Base-by-base conservation (phyloP, 1,140 invertebrate species). In the Drosophila asahinai region DNA sequence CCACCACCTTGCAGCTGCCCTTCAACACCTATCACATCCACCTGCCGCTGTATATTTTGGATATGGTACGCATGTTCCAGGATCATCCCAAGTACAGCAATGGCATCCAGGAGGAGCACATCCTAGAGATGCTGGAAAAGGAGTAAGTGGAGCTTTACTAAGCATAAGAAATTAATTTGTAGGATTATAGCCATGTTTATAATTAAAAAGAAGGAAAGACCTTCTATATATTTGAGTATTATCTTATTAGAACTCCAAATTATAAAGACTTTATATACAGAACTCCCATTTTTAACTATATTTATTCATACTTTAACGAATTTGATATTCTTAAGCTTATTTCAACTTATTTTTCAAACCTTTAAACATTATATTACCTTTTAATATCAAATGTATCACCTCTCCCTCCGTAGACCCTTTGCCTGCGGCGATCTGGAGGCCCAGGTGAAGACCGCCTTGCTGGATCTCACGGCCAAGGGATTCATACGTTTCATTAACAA, bases 61-160 rank as follows among this genome's bases (percentile, higher is more conserved):
- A 93, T 45, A 81, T 90, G 76, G 80, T 93, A 30, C 84, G 92
- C 54, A 66, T 80, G 2, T 91, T 93, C 30, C 92, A 93, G 57
- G 92, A 93, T 64, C 92, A 93, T 74, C 89, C 92, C 15, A 86
- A 83, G 36, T 93, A 90, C 64, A n/a, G 47, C 17, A 65, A 68
- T 19, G 92, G 92, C 42, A 84, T 93, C 1, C 78, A 92, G 17
- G 76, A 91, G 38, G 52, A 55, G 9, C 62, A 93, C 15, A 92
- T 93, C 17, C 67, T 93, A 0, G 91, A 83, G 14, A 91, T 92
- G 83, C 42, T 93, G 47, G 72, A 77, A 17, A 91, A 92, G 33
- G 90, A 93, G 92, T 93, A 70, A 83, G 90, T 73, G 5, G 14
- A 15, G 15, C 11, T 38, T 38, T 12, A 38, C 3, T 36, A 36